Conservation (phyloP, 2,797 vertebrate genomes). For the Urophycis tenuis region DNA sequence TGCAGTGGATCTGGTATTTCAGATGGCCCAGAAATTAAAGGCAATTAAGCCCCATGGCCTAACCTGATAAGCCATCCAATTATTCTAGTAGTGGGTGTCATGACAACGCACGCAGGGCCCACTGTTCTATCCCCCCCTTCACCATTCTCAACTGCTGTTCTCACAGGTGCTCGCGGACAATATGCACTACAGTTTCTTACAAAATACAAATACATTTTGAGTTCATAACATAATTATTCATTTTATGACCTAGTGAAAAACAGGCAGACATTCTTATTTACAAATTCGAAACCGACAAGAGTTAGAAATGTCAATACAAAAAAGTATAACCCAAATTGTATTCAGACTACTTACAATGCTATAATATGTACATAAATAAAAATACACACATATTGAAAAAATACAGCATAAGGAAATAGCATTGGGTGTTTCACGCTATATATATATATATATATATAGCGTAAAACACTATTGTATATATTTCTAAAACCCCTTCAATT, state of each 20-base stretch:
- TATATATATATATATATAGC: background rate
- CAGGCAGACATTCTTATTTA: slow-evolving; percentile 42
- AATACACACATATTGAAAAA: slow-evolving; percentile 49
- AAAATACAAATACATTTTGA: slow-evolving; percentile 26
- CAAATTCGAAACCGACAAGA: slow-evolving; percentile 24
- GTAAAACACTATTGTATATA: no score
- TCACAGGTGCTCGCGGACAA: slow-evolving; percentile 26
- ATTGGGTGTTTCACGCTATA: background rate
- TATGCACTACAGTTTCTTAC: slow-evolving; percentile 20
- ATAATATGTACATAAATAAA: slow-evolving; percentile 36
- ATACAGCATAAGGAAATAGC: slow-evolving; percentile 52
- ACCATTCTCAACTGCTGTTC: background rate
- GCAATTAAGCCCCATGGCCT: slow-evolving; percentile 49
- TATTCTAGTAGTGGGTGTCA: slow-evolving; percentile 56
- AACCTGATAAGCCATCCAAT: slow-evolving; percentile 55
- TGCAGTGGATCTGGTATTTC: slow-evolving; percentile 17
- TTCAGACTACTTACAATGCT: slow-evolving; percentile 21
- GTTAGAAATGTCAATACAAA: slow-evolving; percentile 23
- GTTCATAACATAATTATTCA: slow-evolving; percentile 27
- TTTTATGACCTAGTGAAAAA: slow-evolving; percentile 4
- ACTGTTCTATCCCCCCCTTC: no score
- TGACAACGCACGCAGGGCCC: slow-evolving; percentile 56
- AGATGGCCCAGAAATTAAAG: slow-evolving; percentile 38
- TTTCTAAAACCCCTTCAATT: background rate
- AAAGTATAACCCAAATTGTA: slow-evolving; percentile 38